These are phyloP conservation scores for Plebejus argus DNA, from an alignment of 2,888 invertebrate genomes.

Conservation along the genomic window DNA sequence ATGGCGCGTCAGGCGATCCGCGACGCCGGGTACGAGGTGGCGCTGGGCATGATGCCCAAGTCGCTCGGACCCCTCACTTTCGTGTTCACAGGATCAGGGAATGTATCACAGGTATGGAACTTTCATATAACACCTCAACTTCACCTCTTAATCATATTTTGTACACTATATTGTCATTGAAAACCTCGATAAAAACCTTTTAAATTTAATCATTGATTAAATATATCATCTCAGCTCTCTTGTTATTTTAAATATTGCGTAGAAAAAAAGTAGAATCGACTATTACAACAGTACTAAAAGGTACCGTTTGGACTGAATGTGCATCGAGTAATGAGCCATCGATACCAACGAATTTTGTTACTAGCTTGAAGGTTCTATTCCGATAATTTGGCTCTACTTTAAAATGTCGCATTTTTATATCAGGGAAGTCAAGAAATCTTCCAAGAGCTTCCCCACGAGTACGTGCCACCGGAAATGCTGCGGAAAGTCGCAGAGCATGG, in stretches of 20 bases:
- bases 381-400: background rate
- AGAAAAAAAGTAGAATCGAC: no score
- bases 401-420: conserved; percentile 40
- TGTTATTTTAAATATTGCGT: no score
- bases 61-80: conserved; percentile 98
- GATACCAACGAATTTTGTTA: background rate
- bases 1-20: conserved; percentile 98
- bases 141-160: no score
- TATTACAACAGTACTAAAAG: no score
- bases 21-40: conserved; percentile 99
- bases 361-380: no score
- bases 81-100: conserved; percentile 98
- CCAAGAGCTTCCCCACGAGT: conserved; percentile 98
- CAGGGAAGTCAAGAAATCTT: conserved; percentile 95
- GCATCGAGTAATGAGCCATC: background rate
- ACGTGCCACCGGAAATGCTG: conserved; percentile 96
- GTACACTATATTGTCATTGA: no score
- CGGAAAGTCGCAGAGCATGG: conserved; percentile 98
- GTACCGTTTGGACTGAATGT: no score
- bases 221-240: no score
- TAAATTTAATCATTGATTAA: no score
- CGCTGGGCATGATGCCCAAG: conserved; percentile 97
- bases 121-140: no score
- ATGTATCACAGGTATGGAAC: conserved; percentile 90
- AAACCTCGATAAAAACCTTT: no score